Conservation (phyloP, 2,113 vertebrate genomes). For the Crotalus horridus region DNA sequence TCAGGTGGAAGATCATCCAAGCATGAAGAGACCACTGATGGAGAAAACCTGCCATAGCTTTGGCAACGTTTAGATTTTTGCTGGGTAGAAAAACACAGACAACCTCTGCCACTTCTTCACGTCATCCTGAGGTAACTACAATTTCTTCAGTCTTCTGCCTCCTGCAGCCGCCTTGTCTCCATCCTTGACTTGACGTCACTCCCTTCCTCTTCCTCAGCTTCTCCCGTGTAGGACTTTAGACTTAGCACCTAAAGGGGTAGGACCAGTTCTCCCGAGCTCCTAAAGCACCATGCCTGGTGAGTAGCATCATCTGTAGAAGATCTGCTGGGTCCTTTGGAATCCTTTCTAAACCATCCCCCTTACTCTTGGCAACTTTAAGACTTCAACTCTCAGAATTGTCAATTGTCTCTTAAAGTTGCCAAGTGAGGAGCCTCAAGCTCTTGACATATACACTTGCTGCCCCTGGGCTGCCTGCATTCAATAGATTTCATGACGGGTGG, state of each 20-base stretch:
- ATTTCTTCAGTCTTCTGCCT: neutral
- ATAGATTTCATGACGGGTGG: neutral
- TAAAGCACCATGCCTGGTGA: neutral
- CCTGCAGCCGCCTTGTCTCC: neutral
- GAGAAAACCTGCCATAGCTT: slow-evolving; percentile 4
- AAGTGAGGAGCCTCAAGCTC: too few relatives aligned
- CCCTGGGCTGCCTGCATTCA: neutral
- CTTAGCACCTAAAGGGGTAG: neutral
- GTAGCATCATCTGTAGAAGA: neutral
- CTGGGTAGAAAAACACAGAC: neutral
- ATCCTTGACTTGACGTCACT: neutral
- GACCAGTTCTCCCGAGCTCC: neutral
- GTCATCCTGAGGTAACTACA: neutral
- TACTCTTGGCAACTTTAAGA: neutral
- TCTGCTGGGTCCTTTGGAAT: neutral
- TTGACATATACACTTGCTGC: neutral
- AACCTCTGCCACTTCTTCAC: neutral
- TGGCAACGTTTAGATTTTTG: neutral
- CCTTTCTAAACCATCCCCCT: neutral
- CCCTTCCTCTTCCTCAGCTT: neutral
- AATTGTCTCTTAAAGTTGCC: too few relatives aligned
- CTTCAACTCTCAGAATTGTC: too few relatives aligned
- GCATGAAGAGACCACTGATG: neutral
- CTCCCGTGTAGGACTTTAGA: neutral
- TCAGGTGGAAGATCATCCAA: neutral